These are phyloP conservation scores for Amphilophus citrinellus DNA, from an alignment of 2,113 vertebrate species.

Conservation along the genomic window DNA sequence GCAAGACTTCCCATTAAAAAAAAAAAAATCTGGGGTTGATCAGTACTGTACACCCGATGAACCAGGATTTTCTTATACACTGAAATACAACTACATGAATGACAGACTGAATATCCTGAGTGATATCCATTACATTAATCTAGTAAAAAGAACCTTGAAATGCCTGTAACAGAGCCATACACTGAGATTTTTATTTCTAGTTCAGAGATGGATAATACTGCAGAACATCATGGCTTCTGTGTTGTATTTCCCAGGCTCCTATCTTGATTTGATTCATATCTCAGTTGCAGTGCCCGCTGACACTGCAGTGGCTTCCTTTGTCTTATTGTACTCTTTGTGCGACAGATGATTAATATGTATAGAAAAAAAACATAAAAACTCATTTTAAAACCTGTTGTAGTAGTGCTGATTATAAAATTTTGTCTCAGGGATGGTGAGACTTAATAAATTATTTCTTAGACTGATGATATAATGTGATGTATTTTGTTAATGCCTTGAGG, in stretches of 20 bases:
- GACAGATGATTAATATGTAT: neutral
- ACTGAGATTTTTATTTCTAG: neutral
- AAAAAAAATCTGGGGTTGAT: neutral
- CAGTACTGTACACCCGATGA: neutral
- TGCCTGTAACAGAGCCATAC: neutral
- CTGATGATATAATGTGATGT: neutral
- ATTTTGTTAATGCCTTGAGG: slow-evolving; percentile 16
- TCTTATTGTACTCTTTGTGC: neutral
- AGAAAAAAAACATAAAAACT: slow-evolving; percentile 10
- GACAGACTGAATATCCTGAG: slow-evolving; percentile 41
- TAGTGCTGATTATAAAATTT: neutral
- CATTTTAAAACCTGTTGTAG: neutral
- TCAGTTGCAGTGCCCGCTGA: neutral
- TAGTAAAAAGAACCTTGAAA: slow-evolving; percentile 3
- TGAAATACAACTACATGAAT: neutral
- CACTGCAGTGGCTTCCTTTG: neutral
- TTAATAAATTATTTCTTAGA: neutral
- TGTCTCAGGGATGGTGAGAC: neutral
- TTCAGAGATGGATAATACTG: slow-evolving; percentile 1
- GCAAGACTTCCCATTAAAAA: neutral
- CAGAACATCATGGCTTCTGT: neutral
- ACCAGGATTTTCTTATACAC: neutral
- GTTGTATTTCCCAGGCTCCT: slow-evolving; percentile 10
- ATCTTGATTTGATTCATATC: neutral
- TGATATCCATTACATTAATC: neutral